A percentile compares a stretch with the other conserved stretches of the same genome.
These are phyloP conservation scores for Drosophila watanabei DNA, from an alignment of 1,140 invertebrate species.

Conservation along the genomic window DNA sequence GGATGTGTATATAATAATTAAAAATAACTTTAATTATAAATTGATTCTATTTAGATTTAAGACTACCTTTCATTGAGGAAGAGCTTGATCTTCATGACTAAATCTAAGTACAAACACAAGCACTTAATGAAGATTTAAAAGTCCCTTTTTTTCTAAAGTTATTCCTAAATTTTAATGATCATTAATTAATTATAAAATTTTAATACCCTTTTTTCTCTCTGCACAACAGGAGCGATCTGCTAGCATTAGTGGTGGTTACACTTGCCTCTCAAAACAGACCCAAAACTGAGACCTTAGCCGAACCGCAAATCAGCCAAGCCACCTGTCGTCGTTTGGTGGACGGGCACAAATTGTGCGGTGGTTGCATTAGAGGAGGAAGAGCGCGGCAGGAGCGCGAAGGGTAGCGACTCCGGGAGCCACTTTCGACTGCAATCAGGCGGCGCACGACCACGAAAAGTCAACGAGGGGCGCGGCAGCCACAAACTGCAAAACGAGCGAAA, in stretches of 20 bases:
- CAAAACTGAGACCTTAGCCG: constrained; percentile 25
- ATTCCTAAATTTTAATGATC: too few species aligned
- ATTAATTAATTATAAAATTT: not conserved
- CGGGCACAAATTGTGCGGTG: constrained; percentile 56
- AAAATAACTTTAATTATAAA: not conserved
- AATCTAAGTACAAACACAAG: not conserved
- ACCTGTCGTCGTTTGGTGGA: constrained; percentile 68
- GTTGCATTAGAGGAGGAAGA: constrained; percentile 42
- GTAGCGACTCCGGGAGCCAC: constrained; percentile 31
- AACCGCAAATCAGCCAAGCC: constrained; percentile 42
- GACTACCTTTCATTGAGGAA: not conserved
- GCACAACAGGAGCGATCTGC: constrained; percentile 28
- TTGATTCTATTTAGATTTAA: not conserved
- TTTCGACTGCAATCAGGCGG: constrained; percentile 53
- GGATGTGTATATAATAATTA: not conserved
- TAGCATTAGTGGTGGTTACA: constrained; percentile 26
- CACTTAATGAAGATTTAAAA: too few species aligned
- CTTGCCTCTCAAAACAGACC: constrained; percentile 36
- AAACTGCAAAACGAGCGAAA: constrained; percentile 28
- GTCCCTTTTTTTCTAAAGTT: too few species aligned
- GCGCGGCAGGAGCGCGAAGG: constrained; percentile 12
- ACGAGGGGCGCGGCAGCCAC: constrained; percentile 32
- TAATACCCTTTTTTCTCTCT: constrained; percentile 1
- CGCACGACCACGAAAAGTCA: constrained; percentile 50
- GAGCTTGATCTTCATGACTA: not conserved